A percentile compares a stretch with the other conserved stretches of the same genome.
phyloP scores from a whole-genome alignment of 30 jellyfish, hydroid and myxozoan genomes.

The Pelagia noctiluca region DNA sequence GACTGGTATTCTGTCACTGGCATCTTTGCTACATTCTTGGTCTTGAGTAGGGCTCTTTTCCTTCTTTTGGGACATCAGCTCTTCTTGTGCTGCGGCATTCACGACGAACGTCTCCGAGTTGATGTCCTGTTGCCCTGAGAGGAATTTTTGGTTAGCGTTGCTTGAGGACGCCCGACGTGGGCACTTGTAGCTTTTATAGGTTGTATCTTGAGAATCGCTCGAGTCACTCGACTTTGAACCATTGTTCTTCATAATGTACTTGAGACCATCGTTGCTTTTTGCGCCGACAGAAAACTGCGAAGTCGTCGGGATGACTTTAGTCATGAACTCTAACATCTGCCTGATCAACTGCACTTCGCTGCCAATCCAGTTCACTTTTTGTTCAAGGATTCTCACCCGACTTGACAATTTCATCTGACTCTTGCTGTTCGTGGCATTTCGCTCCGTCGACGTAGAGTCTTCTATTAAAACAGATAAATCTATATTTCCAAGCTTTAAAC shows the following conservation, averaged over 20 bases:
- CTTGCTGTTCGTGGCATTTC: neutral
- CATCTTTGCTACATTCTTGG: too few species aligned
- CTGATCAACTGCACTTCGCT: constrained; percentile 53
- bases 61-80: too few species aligned
- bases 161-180: too few species aligned
- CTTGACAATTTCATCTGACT: constrained; percentile 8
- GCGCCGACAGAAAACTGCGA: neutral
- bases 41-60: too few species aligned
- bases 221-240: neutral
- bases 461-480: constrained; percentile 5
- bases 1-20: too few species aligned
- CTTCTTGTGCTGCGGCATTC: neutral
- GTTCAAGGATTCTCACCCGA: constrained; percentile 38
- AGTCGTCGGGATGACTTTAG: constrained; percentile 16
- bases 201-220: neutral
- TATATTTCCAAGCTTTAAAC: neutral
- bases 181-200: neutral
- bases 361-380: constrained; percentile 55
- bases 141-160: too few species aligned
- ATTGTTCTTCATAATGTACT: neutral
- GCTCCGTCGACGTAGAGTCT: constrained; percentile 11
- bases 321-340: constrained; percentile 36
- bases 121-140: too few species aligned
- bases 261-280: neutral
- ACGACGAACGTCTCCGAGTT: neutral